These are phyloP conservation scores for Uria lomvia DNA, from an alignment of 2,113 vertebrate genomes.

Conservation along the genomic window DNA sequence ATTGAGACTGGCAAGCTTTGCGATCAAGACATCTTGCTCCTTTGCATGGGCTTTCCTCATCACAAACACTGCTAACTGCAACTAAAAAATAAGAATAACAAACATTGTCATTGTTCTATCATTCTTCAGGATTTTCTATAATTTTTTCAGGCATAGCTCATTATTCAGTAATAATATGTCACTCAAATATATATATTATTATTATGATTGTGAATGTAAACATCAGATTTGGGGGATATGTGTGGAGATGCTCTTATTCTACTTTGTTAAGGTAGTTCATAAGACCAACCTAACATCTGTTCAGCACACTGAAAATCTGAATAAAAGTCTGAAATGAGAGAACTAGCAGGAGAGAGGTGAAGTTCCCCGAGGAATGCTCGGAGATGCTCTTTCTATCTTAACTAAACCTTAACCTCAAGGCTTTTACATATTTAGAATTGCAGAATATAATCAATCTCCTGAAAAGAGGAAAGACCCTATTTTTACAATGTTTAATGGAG, in stretches of 20 bases:
- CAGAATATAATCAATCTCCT: background rate
- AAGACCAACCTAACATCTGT: background rate
- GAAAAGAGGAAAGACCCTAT: background rate
- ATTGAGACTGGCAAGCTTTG: background rate
- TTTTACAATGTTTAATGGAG: background rate
- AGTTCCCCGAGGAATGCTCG: background rate
- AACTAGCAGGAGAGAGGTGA: background rate
- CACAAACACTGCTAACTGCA: background rate
- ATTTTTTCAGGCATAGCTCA: background rate
- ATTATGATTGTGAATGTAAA: background rate
- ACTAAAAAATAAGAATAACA: background rate
- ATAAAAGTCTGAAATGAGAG: background rate
- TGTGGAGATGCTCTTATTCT: background rate
- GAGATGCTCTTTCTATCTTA: background rate
- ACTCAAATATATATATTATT: background rate
- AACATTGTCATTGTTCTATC: background rate
- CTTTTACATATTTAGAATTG: background rate
- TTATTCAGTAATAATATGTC: background rate
- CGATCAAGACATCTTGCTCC: background rate
- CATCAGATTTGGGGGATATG: background rate
- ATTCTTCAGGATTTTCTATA: background rate
- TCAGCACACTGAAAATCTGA: background rate
- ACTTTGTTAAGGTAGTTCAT: background rate
- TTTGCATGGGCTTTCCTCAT: background rate
- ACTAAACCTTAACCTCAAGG: background rate